Base-by-base conservation (phyloP, 2,797 vertebrate species). In the Cossypha caffra region DNA sequence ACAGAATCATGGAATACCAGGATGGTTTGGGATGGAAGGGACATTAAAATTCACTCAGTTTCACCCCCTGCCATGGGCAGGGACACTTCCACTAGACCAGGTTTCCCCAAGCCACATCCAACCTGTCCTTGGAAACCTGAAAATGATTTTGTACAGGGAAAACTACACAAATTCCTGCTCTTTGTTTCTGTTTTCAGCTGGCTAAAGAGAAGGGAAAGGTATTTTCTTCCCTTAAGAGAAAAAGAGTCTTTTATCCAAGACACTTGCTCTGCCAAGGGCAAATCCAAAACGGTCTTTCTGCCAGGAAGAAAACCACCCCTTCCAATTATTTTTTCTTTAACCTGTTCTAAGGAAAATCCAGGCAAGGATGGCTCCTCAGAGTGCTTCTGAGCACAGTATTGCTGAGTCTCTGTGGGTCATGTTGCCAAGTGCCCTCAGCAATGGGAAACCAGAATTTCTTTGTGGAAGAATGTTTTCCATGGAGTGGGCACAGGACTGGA, bases 391-490 rank as follows among this genome's bases (percentile, higher is more conserved):
- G 62, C 57, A 31, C 54, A 13, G 28, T 1, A 31, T 31, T 29
- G 9, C 33, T 3, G 31, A n/a, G 4, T 20, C 1, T 8, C 23
- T 11, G 0, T 2, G 5, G 35, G 61, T 13, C 4, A 0, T 1
- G 14, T 3, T 64, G 17, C 57, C 48, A 21, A 7, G 31, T 16
- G n/a, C 66, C 52, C 66, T 17, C 17, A 51, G 50, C 71, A 35
- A 7, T 1, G 5, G 69, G 71, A 71, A 43, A 43, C 8, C 35
- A 42, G 33, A 58, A 13, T 3, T 4, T 42, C 50, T 9, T 2
- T 1, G 52, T 45, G 38, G 38, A 38, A 80, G 33, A 31, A 31
- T 21, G 3, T 58, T 42, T 40, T 31, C 25, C 38, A 26, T 11
- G 33, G 61, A 52, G 51, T 4, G 10, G 52, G 42, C 57, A 63